A percentile compares a stretch with the other conserved stretches of the same genome.
Evolutionary conservation across 2,888 invertebrate genomes (phyloP).

Genomic region (Amblyjoppa proteus): DNA sequence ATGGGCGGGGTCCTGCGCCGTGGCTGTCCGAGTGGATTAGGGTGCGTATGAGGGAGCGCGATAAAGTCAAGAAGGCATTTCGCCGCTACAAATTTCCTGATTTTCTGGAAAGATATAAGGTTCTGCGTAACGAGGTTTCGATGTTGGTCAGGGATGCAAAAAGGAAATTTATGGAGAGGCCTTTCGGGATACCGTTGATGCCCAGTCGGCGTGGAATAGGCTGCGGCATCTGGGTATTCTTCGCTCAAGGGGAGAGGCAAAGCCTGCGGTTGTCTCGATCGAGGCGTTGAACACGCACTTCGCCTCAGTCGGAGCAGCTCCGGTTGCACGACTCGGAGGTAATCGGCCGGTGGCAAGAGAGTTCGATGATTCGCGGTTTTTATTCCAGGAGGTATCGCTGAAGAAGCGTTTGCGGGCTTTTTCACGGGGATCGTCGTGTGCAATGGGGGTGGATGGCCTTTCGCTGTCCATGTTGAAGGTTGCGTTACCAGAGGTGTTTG

Average conservation of each 20-base stretch:
- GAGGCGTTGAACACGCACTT: not conserved
- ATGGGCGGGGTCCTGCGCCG: not conserved
- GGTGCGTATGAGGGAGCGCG: not conserved
- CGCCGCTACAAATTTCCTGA: not conserved
- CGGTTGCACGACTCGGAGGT: not conserved
- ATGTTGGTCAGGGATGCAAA: not conserved
- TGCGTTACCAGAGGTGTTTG: not conserved
- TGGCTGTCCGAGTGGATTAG: not conserved
- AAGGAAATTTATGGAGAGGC: not conserved
- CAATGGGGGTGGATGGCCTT: constrained; percentile 5
- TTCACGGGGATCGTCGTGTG: too few species aligned
- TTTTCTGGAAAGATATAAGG: not conserved
- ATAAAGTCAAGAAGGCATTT: not conserved
- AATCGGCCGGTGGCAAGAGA: not conserved
- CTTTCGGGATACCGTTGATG: not conserved
- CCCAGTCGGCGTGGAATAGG: not conserved
- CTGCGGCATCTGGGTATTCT: not conserved
- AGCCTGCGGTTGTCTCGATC: not conserved
- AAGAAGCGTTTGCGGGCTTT: not conserved
- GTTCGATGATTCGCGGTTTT: not conserved
- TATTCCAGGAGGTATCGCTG: not conserved
- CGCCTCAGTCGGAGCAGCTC: not conserved
- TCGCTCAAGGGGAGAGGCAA: too few species aligned
- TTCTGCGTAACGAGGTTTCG: not conserved
- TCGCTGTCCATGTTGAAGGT: not conserved